A percentile compares a stretch with the other conserved stretches of the same genome.
Evolutionary conservation across 2,113 vertebrate species (phyloP).

Genomic region (Dicerorhinus sumatrensis): DNA sequence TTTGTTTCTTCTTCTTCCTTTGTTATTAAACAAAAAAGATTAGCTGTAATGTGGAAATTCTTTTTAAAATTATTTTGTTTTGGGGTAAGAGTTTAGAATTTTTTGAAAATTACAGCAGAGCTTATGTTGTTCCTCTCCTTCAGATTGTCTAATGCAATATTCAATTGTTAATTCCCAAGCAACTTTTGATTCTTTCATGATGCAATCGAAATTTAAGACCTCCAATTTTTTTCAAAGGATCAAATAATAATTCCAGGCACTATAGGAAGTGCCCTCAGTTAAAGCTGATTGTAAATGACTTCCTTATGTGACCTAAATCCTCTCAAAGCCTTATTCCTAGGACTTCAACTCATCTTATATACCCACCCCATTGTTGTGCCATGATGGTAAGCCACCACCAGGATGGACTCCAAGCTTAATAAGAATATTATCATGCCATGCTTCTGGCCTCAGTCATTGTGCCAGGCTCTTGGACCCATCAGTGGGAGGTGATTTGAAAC

Average conservation of each 20-base stretch:
- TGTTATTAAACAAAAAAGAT: slow-evolving; percentile 32
- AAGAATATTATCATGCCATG: neutral
- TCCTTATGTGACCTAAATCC: neutral
- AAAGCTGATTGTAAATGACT: neutral
- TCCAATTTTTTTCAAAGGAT: neutral
- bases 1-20: neutral
- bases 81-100: neutral
- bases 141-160: neutral
- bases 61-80: slow-evolving; percentile 4
- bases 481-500: neutral
- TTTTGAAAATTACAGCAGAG: neutral
- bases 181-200: neutral
- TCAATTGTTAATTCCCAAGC: neutral
- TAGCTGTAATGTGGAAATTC: neutral
- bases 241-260: neutral
- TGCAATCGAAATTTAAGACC: neutral
- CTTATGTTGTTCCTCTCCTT: slow-evolving; percentile 3
- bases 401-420: neutral
- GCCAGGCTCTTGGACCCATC: neutral
- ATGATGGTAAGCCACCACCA: neutral
- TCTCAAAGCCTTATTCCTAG: neutral
- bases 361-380: neutral
- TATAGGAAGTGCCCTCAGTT: neutral
- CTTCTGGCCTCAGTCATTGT: neutral
- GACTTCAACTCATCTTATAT: neutral